phyloP scores from a whole-genome alignment of 2,113 vertebrate genomes.

The Grammomys surdaster region DNA sequence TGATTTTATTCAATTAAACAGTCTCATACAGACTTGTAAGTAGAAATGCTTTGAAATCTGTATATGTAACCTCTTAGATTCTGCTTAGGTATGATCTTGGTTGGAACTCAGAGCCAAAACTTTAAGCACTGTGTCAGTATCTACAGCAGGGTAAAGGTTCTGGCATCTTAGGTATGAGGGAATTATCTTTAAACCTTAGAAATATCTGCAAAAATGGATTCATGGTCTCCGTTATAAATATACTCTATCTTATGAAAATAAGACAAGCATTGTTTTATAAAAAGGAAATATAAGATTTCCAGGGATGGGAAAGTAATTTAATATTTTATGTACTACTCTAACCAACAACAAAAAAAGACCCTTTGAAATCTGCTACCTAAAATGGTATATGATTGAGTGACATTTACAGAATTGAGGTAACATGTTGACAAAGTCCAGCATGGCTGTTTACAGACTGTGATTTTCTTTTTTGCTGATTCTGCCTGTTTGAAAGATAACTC shows the following conservation, averaged over 20 bases:
- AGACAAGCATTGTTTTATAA: background rate
- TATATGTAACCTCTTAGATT: background rate
- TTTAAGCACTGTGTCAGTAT: background rate
- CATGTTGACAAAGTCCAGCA: background rate
- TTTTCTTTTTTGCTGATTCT: background rate
- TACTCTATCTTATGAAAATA: background rate
- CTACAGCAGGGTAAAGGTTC: background rate
- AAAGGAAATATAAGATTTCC: background rate
- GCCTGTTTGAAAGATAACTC: background rate
- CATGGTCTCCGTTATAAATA: background rate
- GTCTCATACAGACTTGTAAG: background rate
- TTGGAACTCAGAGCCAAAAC: background rate
- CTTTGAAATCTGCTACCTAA: background rate
- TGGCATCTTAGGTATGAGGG: background rate
- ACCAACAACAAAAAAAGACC: background rate
- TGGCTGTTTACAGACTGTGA: background rate
- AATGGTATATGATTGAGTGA: background rate
- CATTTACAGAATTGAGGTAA: background rate
- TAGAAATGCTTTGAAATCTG: conserved; percentile 5
- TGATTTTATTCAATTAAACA: background rate
- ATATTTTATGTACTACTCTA: background rate
- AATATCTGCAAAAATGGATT: background rate
- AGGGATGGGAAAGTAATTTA: background rate
- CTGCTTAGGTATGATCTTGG: background rate
- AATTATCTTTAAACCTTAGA: background rate